Evolutionary conservation across 1,140 invertebrate genomes (phyloP), one percentile per base, ranked within the genome.

Genomic region (Idris sp.): DNA sequence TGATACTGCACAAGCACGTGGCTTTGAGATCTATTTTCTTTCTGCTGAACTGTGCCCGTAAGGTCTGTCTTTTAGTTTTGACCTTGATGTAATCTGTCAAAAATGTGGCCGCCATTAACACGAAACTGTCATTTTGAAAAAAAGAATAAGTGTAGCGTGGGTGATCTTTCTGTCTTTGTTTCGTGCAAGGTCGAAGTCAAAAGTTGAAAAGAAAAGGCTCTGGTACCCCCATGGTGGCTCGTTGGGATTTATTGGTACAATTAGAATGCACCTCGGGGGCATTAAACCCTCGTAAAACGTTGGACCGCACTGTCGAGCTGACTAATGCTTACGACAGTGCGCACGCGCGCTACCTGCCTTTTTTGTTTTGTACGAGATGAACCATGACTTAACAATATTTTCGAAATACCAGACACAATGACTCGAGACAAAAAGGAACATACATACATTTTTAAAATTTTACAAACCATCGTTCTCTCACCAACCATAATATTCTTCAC

Each of bases 211-310:
- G 41, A 77, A 74, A 73, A 74, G 53, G 56, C 35, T 46, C 58
- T n/a, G n/a, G 56, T 79, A 75, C 44, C 58, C 59, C 43, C 38
- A 54, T 62, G 75, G 77, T 78, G 74, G 65, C 76, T 79, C 77
- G 78, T 81, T 74, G 78, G 79, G 85, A 87, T 86, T 87, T 87
- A 86, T 87, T 83, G 82, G 75, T 64, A 82, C 82, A 86, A 87
- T 87, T 86, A 85, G 81, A 84, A 84, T 84, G 82, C 84, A 85
- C 83, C 81, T 86, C 79, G 79, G 79, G 82, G 81, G 79, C 81
- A 86, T 87, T 85, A 86, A 87, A 84, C 83, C 81, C 81, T 86
- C 83, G 83, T 85, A 86, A 86, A 85, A 85, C 76, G 79, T 80
- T 80, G 80, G 80, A 80, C 77, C 80, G 75, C 80, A 82, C 72